phyloP scores from a whole-genome alignment of 2,888 invertebrate genomes.

The Lepidocyrtinus sp. region DNA sequence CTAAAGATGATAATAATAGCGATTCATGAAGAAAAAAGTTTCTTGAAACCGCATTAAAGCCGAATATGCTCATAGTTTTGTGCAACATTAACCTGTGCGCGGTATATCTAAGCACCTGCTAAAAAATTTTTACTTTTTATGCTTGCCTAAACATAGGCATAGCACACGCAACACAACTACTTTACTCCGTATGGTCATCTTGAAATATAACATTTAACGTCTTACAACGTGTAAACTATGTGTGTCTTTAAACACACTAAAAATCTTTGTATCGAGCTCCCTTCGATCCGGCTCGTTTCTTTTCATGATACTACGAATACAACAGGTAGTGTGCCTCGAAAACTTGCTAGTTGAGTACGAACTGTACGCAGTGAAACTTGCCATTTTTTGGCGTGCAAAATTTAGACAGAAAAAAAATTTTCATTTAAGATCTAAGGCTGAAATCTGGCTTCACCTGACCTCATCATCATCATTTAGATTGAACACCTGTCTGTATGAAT shows the following conservation, averaged over 20 bases:
- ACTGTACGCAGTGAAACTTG: constrained; percentile 41
- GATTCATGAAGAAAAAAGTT: constrained; percentile 3
- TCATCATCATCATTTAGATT: neutral
- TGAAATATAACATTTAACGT: neutral
- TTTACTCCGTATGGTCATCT: neutral
- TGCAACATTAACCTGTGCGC: neutral
- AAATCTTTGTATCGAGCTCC: neutral
- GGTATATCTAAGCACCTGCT: neutral
- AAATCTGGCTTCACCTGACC: constrained; percentile 29
- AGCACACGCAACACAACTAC: neutral
- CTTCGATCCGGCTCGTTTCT: constrained; percentile 53
- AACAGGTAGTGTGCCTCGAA: neutral
- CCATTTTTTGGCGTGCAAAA: constrained; percentile 1
- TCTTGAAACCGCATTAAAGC: neutral
- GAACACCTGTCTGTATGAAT: neutral
- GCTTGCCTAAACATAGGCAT: neutral
- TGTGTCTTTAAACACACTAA: neutral
- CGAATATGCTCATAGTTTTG: neutral
- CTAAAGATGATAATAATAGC: neutral
- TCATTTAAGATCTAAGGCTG: constrained; percentile 1
- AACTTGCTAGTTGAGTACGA: constrained; percentile 37
- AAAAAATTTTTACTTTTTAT: neutral
- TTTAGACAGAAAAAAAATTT: neutral
- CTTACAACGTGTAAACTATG: neutral
- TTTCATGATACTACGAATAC: constrained; percentile 23